Evolutionary conservation across 2,888 invertebrate genomes (phyloP).

Genomic region (Drosophila kuntzei): DNA sequence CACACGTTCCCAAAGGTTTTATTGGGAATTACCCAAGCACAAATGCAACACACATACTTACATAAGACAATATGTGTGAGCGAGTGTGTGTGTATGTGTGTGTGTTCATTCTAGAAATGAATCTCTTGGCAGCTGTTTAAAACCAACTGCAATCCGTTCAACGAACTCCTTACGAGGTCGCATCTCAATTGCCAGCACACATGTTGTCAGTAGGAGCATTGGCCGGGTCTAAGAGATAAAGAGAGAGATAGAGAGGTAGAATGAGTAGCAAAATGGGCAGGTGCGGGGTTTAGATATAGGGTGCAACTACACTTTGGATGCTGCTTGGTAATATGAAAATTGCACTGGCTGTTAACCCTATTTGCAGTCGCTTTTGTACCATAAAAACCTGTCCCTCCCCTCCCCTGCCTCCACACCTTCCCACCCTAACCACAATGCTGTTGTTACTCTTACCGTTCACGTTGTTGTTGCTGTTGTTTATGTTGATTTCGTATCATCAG

Average conservation of each 20-base stretch:
- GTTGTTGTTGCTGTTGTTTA: conserved; percentile 66
- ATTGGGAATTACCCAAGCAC: conserved; percentile 37
- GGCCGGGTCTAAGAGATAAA: conserved; percentile 32
- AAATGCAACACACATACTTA: conserved; percentile 3
- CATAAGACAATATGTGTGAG: neutral
- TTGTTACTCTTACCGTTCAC: conserved; percentile 37
- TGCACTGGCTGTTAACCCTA: conserved; percentile 80
- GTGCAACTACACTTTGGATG: conserved; percentile 43
- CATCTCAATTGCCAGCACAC: conserved; percentile 52
- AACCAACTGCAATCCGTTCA: conserved; percentile 70
- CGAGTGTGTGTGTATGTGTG: conserved; percentile 2
- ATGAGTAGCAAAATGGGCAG: neutral
- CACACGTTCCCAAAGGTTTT: no score
- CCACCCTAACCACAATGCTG: conserved; percentile 46
- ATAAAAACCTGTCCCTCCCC: conserved; percentile 13
- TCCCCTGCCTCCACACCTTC: conserved; percentile 24
- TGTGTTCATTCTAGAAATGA: conserved; percentile 52
- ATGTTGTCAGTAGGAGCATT: conserved; percentile 48
- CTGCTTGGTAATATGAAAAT: conserved; percentile 73
- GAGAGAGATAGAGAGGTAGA: neutral
- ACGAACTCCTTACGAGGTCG: conserved; percentile 68
- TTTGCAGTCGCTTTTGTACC: conserved; percentile 78
- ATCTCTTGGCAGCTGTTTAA: conserved; percentile 49
- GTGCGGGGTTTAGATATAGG: conserved; percentile 23
- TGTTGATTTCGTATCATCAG: conserved; percentile 81